Conservation (phyloP, 1,140 invertebrate species). For the Zaprionus camerounensis region DNA sequence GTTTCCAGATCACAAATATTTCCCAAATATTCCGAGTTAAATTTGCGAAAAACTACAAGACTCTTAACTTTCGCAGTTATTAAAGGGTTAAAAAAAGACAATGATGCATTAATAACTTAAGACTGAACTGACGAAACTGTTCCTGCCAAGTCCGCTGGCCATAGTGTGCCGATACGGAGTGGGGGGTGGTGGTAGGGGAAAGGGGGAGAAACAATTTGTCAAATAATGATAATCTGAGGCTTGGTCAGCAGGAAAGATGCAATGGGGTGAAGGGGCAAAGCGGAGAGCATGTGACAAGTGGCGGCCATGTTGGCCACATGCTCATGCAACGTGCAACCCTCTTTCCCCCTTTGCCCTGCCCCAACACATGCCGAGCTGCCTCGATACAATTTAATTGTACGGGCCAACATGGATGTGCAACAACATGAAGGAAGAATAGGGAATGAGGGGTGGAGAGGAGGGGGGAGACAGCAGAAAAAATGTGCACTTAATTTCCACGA, state of each 20-base stretch:
- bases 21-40: too few species aligned
- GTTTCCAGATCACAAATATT: too few species aligned
- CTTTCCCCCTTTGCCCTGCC: background rate
- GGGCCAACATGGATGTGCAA: constrained; percentile 1
- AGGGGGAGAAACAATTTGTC: constrained; percentile 44
- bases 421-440: background rate
- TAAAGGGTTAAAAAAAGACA: background rate
- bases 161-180: background rate
- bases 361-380: background rate
- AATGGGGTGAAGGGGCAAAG: background rate
- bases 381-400: constrained; percentile 17
- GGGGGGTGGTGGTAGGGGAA: background rate
- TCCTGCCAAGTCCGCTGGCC: background rate
- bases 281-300: constrained; percentile 34
- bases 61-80: too few species aligned
- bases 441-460: background rate
- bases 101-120: background rate
- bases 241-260: constrained; percentile 36
- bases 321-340: constrained; percentile 25
- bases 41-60: too few species aligned
- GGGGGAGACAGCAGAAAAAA: constrained; percentile 26
- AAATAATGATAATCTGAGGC: constrained; percentile 58
- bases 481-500: constrained; percentile 79
- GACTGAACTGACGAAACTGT: constrained; percentile 2
- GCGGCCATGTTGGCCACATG: constrained; percentile 40